phyloP scores from a whole-genome alignment of 2,113 vertebrate genomes.

The Menura novaehollandiae region DNA sequence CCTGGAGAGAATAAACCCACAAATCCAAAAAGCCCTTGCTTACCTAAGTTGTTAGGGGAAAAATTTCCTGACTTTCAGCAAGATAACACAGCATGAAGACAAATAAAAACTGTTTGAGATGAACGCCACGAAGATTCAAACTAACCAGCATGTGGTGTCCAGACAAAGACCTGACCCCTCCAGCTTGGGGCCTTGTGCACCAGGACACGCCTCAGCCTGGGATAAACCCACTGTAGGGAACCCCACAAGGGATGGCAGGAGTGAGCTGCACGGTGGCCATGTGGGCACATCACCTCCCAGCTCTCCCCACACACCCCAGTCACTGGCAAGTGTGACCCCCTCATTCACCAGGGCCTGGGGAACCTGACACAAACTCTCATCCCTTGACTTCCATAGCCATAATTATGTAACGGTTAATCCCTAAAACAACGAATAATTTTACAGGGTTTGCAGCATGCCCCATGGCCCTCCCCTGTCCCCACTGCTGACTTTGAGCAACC shows the following conservation, averaged over 20 bases:
- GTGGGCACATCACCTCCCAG: not conserved
- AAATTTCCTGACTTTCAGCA: not conserved
- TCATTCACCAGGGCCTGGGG: not conserved
- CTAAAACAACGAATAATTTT: not conserved
- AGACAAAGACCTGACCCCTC: not conserved
- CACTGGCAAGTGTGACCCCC: not conserved
- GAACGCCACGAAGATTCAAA: not conserved
- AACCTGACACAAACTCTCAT: not conserved
- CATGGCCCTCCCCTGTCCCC: not conserved
- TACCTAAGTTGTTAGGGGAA: not conserved
- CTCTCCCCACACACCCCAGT: not conserved
- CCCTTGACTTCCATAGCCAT: not conserved
- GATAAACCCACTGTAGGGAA: rapidly evolving
- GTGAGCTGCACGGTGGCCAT: rapidly evolving
- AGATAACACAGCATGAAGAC: not conserved
- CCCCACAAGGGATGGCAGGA: not conserved
- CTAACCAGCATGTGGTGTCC: not conserved
- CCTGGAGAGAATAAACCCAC: not conserved
- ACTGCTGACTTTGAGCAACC: not conserved
- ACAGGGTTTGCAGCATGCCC: not conserved
- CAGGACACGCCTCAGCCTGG: not conserved
- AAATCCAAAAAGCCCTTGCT: not conserved
- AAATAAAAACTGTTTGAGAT: not conserved
- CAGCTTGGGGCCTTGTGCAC: not conserved
- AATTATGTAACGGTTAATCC: not conserved